phyloP scores from a whole-genome alignment of 2,797 vertebrate genomes.

The Sebastes hubbsi region DNA sequence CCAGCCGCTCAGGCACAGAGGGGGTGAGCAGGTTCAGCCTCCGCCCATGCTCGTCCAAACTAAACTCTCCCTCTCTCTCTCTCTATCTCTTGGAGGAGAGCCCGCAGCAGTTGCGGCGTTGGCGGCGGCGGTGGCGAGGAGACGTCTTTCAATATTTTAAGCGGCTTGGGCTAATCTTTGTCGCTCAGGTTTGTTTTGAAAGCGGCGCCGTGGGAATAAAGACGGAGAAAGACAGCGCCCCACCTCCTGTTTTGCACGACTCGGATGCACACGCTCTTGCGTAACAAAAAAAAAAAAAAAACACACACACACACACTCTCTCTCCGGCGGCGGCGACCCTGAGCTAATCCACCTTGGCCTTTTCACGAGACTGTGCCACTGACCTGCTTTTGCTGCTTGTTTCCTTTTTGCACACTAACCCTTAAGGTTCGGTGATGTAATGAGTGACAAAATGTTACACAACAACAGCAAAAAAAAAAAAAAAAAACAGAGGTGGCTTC shows the following conservation, averaged over 20 bases:
- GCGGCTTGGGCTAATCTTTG: constrained; percentile 76
- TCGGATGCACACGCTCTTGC: constrained; percentile 9
- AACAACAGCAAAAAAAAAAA: not conserved
- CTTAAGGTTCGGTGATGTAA: constrained; percentile 8
- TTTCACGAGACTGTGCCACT: constrained; percentile 49
- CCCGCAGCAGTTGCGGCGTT: not conserved
- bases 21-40: constrained; percentile 75
- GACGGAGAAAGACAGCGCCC: constrained; percentile 26
- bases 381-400: constrained; percentile 53
- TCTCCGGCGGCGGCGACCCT: not conserved
- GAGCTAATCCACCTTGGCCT: constrained; percentile 55
- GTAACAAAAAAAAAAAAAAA: constrained; percentile 18
- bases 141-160: constrained; percentile 79
- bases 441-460: constrained; percentile 28
- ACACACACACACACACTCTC: not conserved
- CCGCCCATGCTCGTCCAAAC: constrained; percentile 44
- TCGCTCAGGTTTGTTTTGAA: constrained; percentile 78
- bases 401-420: constrained; percentile 1
- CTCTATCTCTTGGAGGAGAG: constrained; percentile 64
- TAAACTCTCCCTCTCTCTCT: constrained; percentile 33
- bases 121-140: constrained; percentile 3
- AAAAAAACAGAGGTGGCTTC: constrained; percentile 9
- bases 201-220: constrained; percentile 57
- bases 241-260: constrained; percentile 41
- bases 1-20: constrained; percentile 39